Percentiles rank a stretch among this genome's conserved stretches.
Evolutionary conservation across 2,113 vertebrate genomes (phyloP).

Genomic region (Rhinichthys klamathensis): DNA sequence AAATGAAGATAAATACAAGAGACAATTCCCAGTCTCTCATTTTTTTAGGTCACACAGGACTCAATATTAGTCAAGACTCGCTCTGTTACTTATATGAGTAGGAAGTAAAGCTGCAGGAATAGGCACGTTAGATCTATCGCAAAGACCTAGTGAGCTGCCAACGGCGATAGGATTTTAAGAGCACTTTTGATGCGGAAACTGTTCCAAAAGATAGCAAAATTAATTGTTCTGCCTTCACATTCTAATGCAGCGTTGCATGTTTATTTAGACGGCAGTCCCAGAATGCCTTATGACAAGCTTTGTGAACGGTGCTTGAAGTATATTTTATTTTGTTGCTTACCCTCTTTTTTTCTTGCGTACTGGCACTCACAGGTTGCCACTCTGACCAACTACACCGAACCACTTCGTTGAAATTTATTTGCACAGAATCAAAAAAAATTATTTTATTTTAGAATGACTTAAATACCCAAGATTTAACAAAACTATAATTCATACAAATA

Average conservation of each 20-base stretch:
- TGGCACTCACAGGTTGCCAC: no score
- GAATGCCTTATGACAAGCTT: not conserved
- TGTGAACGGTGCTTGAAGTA: not conserved
- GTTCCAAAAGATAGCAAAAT: not conserved
- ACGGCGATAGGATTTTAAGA: not conserved
- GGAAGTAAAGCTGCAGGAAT: not conserved
- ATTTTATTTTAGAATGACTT: no score
- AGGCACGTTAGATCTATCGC: not conserved
- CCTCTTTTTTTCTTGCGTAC: no score
- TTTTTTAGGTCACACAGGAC: constrained; percentile 42
- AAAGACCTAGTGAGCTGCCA: not conserved
- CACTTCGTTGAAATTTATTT: no score
- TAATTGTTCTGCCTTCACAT: not conserved
- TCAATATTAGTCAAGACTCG: constrained; percentile 18
- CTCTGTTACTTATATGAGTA: not conserved
- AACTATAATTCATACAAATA: no score
- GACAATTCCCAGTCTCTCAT: constrained; percentile 43
- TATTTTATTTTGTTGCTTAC: no score
- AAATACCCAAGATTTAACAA: no score
- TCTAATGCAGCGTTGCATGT: not conserved
- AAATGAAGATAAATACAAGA: constrained; percentile 58
- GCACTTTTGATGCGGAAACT: not conserved
- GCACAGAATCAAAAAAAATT: no score
- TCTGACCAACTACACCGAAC: no score
- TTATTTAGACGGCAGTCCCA: not conserved